phyloP scores from a whole-genome alignment of 2,797 vertebrate species.

The Acanthurus tractus region DNA sequence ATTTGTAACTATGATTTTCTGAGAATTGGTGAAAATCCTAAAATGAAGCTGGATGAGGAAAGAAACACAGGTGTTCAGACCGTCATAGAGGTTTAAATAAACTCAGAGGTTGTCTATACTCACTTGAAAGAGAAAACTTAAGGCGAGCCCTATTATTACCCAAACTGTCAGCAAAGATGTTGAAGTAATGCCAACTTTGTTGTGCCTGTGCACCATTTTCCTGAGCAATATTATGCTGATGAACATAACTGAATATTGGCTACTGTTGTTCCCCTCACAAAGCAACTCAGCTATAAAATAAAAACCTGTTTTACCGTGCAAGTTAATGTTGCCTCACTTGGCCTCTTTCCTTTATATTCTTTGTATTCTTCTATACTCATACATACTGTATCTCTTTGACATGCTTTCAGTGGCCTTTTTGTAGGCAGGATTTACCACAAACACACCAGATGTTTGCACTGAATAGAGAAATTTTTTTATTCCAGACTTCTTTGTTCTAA shows the following conservation, averaged over 20 bases:
- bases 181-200: too few species aligned
- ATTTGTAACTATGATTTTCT: not conserved
- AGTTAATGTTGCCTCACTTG: not conserved
- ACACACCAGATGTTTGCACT: conserved; percentile 45
- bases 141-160: not conserved
- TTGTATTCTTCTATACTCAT: conserved; percentile 1
- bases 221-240: not conserved
- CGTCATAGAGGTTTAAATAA: conserved; percentile 1
- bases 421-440: conserved; percentile 9
- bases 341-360: not conserved
- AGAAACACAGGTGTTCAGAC: not conserved
- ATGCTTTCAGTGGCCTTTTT: conserved; percentile 1
- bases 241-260: not conserved
- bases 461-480: not conserved
- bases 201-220: too few species aligned
- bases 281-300: conserved; percentile 5
- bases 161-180: too few species aligned
- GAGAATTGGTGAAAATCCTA: not conserved
- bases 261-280: not conserved
- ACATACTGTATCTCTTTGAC: not conserved
- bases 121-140: conserved; percentile 1
- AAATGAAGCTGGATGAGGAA: not conserved
- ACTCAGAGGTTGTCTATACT: not conserved
- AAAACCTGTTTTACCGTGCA: conserved; percentile 9
- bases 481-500: not conserved